phyloP scores from a whole-genome alignment of 2,888 invertebrate species.

The Exocentrus adspersus region DNA sequence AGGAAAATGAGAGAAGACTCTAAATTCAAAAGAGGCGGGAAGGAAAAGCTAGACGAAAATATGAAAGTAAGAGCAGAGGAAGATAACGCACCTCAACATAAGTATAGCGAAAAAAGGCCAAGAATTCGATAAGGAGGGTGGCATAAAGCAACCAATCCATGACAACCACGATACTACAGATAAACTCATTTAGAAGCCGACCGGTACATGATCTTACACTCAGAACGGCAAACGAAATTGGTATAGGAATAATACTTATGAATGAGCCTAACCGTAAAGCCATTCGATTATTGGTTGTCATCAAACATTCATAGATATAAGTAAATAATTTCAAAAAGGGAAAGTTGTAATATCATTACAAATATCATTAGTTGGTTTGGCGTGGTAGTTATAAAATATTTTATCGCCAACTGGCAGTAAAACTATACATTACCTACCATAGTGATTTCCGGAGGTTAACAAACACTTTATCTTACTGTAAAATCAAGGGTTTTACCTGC shows the following conservation, averaged over 20 bases:
- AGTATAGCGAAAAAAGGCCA: not conserved
- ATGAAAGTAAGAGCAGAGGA: no score
- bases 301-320: no score
- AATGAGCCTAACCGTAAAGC: constrained; percentile 26
- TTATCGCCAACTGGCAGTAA: no score
- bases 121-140: not conserved
- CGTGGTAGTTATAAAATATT: no score
- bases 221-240: not conserved
- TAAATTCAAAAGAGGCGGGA: not conserved
- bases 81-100: not conserved
- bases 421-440: no score
- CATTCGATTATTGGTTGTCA: no score
- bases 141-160: not conserved
- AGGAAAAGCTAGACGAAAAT: not conserved
- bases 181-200: not conserved
- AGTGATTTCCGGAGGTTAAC: no score
- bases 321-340: no score
- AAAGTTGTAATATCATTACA: no score
- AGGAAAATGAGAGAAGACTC: not conserved
- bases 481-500: no score
- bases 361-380: no score
- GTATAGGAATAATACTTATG: not conserved
- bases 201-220: not conserved
- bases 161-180: not conserved
- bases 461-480: no score